Evolutionary conservation across 30 jellyfish, hydroid and myxozoan genomes (phyloP).

Genomic region (Hydractinia echinata): DNA sequence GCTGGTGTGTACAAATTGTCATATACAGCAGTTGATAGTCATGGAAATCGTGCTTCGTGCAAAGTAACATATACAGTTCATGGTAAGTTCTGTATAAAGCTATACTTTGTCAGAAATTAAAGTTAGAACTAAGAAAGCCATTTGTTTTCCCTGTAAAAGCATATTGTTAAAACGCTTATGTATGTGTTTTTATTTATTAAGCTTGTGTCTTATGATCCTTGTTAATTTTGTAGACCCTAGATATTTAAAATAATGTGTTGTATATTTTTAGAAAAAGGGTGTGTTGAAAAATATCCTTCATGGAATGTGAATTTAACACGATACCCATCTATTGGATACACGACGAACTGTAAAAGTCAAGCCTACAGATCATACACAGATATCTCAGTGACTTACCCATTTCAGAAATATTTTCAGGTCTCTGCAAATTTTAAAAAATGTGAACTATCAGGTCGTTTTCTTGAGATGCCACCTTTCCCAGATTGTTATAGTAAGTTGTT

Average conservation of each 20-base stretch:
- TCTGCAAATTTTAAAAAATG: not conserved
- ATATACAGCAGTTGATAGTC: not conserved
- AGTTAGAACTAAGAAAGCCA: too few species aligned
- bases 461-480: not conserved
- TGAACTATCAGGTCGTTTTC: not conserved
- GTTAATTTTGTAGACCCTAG: too few species aligned
- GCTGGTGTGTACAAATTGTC: not conserved
- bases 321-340: too few species aligned
- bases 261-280: not conserved
- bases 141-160: too few species aligned
- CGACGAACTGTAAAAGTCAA: too few species aligned
- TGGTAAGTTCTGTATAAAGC: not conserved
- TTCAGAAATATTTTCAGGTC: too few species aligned
- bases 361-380: too few species aligned
- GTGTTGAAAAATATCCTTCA: constrained; percentile 2
- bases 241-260: too few species aligned
- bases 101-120: not conserved
- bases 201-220: too few species aligned
- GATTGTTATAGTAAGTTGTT: constrained; percentile 8
- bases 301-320: not conserved
- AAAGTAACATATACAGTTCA: not conserved
- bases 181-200: too few species aligned
- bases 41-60: not conserved
- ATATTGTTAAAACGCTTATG: too few species aligned
- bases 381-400: too few species aligned